Percentiles rank a stretch among this genome's conserved stretches.
These are phyloP conservation scores for Panthera leo DNA, from an alignment of 2,113 vertebrate species.

Conservation along the genomic window DNA sequence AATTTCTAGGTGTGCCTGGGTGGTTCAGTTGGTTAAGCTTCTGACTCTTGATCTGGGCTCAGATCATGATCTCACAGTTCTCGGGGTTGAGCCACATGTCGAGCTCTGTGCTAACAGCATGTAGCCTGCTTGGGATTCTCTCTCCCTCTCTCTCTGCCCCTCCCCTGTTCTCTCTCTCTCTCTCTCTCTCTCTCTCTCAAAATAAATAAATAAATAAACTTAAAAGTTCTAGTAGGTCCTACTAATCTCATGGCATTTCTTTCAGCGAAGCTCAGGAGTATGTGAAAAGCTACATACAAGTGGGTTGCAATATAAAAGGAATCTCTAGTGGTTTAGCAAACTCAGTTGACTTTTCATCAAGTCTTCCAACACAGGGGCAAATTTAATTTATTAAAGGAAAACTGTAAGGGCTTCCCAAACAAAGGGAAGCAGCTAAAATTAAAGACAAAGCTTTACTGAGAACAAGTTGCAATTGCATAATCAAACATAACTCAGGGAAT, in stretches of 20 bases:
- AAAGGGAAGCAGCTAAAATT: slow-evolving; percentile 38
- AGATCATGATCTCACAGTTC: too few relatives aligned
- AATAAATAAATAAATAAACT: too few relatives aligned
- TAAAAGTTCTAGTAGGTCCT: neutral
- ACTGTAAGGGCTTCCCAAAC: neutral
- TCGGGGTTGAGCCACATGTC: too few relatives aligned
- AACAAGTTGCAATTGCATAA: neutral
- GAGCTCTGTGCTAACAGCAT: too few relatives aligned
- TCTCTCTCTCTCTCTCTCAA: too few relatives aligned
- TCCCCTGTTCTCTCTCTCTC: too few relatives aligned
- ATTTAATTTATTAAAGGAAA: slow-evolving; percentile 42
- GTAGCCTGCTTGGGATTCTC: too few relatives aligned
- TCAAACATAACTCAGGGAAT: neutral
- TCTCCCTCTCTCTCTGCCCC: too few relatives aligned
- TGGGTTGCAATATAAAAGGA: slow-evolving; percentile 7
- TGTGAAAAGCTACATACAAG: neutral
- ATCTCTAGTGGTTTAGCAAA: neutral
- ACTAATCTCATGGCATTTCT: slow-evolving; percentile 43
- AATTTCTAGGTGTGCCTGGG: neutral
- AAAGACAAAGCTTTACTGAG: slow-evolving; percentile 11
- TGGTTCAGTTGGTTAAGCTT: too few relatives aligned
- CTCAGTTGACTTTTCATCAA: neutral
- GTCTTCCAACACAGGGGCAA: neutral
- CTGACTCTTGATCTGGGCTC: too few relatives aligned
- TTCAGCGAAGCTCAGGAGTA: slow-evolving; percentile 40